Conservation (phyloP, 1,140 invertebrate species). For the Mesaphorura yosii region DNA sequence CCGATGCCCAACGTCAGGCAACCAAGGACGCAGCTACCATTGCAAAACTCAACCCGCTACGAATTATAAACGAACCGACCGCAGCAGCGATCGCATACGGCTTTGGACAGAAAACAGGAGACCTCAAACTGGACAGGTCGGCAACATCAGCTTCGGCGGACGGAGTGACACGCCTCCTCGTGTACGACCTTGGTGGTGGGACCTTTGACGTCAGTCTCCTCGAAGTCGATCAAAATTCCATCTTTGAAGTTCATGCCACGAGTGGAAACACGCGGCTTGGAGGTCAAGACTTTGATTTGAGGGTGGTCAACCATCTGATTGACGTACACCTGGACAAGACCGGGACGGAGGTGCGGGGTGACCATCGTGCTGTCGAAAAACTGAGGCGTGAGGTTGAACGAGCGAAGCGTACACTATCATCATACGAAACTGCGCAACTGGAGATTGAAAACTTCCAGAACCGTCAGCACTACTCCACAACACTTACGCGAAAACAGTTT, state of each 20-base stretch:
- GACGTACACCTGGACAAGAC: constrained; percentile 56
- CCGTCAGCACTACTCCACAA: not conserved
- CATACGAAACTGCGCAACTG: constrained; percentile 40
- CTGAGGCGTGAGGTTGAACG: constrained; percentile 93
- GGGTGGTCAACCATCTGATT: constrained; percentile 52
- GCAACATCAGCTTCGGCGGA: too few relatives aligned
- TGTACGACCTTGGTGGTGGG: constrained; percentile 33
- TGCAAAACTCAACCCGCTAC: constrained; percentile 36
- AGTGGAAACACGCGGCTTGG: constrained; percentile 47
- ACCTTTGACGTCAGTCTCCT: constrained; percentile 37
- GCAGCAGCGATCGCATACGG: constrained; percentile 41
- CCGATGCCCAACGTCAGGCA: constrained; percentile 37
- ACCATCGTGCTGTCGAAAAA: constrained; percentile 69
- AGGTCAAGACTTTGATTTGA: constrained; percentile 49
- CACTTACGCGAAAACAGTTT: constrained; percentile 36
- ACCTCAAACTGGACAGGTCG: too few relatives aligned
- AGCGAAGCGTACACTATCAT: constrained; percentile 88
- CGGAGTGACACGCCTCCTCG: constrained; percentile 30
- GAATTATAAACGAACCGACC: constrained; percentile 38
- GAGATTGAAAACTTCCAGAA: constrained; percentile 3
- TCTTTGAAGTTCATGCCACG: constrained; percentile 43
- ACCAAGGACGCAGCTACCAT: constrained; percentile 32
- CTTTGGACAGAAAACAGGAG: constrained; percentile 29
- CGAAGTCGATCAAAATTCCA: constrained; percentile 25
- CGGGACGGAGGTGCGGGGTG: constrained; percentile 59